A percentile compares a stretch with the other conserved stretches of the same genome.
phyloP scores from a whole-genome alignment of 2,113 vertebrate species.

The Otocyon megalotis region DNA sequence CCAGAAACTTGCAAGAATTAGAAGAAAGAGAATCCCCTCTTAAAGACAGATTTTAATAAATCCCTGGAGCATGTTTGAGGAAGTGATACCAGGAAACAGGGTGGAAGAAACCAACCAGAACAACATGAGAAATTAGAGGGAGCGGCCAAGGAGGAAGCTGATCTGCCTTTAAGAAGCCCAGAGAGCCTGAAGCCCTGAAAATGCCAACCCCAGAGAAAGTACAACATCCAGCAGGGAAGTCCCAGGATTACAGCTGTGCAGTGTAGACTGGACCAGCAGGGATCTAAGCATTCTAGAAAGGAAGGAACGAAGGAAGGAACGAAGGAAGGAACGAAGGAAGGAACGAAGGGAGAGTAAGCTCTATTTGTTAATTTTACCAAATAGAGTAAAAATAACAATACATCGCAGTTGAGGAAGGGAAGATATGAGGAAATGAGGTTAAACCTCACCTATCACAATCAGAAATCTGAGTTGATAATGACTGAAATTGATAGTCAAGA shows the following conservation, averaged over 20 bases:
- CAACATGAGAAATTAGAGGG: background rate
- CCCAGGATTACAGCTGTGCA: background rate
- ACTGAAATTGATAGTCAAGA: background rate
- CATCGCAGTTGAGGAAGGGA: background rate
- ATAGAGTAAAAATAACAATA: background rate
- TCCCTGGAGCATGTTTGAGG: background rate
- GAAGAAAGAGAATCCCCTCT: background rate
- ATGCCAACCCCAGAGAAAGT: background rate
- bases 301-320: background rate
- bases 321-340: too few species aligned
- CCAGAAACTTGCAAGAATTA: background rate
- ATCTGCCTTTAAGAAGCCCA: background rate
- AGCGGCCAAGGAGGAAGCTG: background rate
- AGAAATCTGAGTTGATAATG: constrained; percentile 30
- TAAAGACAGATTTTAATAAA: constrained; percentile 13
- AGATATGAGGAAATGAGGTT: background rate
- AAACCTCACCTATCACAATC: background rate
- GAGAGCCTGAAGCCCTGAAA: background rate
- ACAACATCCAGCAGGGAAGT: background rate
- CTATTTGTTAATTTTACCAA: constrained; percentile 24
- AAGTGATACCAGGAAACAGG: background rate
- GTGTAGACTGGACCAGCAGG: rapidly evolving
- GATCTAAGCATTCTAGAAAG: background rate
- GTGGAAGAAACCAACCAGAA: background rate
- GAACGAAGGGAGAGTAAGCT: background rate